Base-by-base conservation (phyloP, 23 tunicate genomes). In the Halocynthia roretzi region DNA sequence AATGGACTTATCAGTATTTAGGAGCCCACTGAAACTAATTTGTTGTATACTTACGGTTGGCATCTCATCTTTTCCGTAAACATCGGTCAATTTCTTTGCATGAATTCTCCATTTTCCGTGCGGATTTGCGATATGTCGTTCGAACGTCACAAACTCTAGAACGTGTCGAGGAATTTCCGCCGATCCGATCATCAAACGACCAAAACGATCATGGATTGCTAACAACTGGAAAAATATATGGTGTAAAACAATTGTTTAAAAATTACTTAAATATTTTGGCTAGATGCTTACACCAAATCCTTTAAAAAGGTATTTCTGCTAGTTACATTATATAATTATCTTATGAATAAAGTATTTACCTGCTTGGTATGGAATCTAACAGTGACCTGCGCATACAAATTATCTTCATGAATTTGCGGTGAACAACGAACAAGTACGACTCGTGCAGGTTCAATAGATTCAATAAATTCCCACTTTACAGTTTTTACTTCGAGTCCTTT, bases 21-120 rank as follows among this genome's bases (percentile, higher is more conserved):
- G n/a, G n/a, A n/a, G n/a, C n/a, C n/a, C n/a, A n/a, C n/a, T 67
- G 18, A 21, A 15, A 17, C 71, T 11, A 9, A 17, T 67, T 67
- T 67, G 14, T 9, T 12, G 18, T n/a, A n/a, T n/a, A 56, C 78
- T 57, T 53, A 90, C 96, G 78, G 65, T 61, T 64, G 62, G 55
- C 10, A 72, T 6, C 6, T 90, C 86, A 54, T 92, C 98, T 40
- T 70, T 82, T 15, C 58, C 49, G 61, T 85, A 83, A 14, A 11
- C 57, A 6, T 61, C 75, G 0, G 80, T 77, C 15, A 81, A 67
- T 11, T 81, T 62, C 76, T 92, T 92, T 49, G 80, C 92, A 67
- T 92, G 98, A 23, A 92, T 92, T 80, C 98, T 74, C 98, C 98
- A 92, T 75, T 66, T 69, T 6, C 98, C 87, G 62, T 78, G 83